Conservation (phyloP, 1,140 invertebrate genomes). For the Heliconius hewitsoni region DNA sequence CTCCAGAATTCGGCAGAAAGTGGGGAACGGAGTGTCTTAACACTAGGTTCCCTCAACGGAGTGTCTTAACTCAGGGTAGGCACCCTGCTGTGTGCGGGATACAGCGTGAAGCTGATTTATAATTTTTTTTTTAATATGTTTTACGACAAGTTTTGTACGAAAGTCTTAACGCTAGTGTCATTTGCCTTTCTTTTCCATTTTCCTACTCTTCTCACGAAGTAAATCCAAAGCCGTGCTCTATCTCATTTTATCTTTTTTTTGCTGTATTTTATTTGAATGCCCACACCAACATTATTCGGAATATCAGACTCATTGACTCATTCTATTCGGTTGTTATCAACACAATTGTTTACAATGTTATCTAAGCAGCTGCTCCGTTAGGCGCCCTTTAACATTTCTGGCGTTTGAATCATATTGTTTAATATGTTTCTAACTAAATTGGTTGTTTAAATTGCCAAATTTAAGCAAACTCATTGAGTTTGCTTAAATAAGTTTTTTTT, state of each 20-base stretch:
- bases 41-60: too few species aligned
- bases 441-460: neutral
- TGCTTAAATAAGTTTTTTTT: neutral
- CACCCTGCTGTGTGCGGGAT: too few species aligned
- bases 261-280: neutral
- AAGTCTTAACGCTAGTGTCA: too few species aligned
- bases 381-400: slow-evolving; percentile 33
- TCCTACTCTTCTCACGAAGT: too few species aligned
- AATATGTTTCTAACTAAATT: neutral
- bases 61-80: too few species aligned
- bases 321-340: slow-evolving; percentile 14
- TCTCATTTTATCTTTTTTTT: neutral
- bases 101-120: too few species aligned
- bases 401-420: slow-evolving; percentile 1
- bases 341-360: slow-evolving; percentile 33
- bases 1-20: too few species aligned
- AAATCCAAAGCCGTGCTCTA: neutral
- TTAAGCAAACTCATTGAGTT: too few species aligned
- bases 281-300: neutral
- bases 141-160: too few species aligned
- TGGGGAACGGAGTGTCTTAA: too few species aligned
- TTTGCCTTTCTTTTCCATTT: too few species aligned
- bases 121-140: too few species aligned
- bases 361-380: slow-evolving; percentile 27
- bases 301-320: slow-evolving; percentile 25